These are phyloP conservation scores for Caranx melampygus DNA, from an alignment of 2,113 vertebrate genomes.

Conservation along the genomic window DNA sequence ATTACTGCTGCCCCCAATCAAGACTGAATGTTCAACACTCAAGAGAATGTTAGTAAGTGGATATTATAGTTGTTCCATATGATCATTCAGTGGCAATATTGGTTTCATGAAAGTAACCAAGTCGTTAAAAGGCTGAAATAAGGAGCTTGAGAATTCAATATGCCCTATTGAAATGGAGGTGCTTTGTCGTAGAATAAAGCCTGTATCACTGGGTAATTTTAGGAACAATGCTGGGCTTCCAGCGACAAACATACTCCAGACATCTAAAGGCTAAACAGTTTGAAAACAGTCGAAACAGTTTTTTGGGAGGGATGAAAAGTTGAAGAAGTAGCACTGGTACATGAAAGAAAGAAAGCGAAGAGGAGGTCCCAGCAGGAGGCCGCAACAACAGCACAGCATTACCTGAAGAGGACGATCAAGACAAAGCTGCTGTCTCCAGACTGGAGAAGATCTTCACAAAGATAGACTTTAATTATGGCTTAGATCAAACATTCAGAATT, in stretches of 20 bases:
- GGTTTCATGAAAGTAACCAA: neutral
- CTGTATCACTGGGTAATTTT: neutral
- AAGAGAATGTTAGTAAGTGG: neutral
- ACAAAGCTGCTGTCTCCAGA: neutral
- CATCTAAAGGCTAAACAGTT: neutral
- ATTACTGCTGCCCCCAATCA: neutral
- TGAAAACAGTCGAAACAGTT: neutral
- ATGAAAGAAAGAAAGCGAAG: slow-evolving; percentile 5
- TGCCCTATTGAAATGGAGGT: neutral
- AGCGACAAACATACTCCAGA: neutral
- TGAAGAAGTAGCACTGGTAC: neutral
- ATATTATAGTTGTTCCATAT: too few relatives aligned
- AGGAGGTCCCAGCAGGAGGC: slow-evolving; percentile 5
- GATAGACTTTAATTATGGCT: neutral
- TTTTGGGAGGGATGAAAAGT: neutral
- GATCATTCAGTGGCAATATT: neutral
- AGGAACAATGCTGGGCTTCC: neutral
- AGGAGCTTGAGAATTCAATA: neutral
- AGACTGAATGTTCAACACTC: neutral
- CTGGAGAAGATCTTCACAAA: neutral
- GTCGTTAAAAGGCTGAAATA: neutral
- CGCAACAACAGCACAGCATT: neutral
- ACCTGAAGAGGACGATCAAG: neutral
- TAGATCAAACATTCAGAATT: neutral
- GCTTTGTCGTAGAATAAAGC: neutral